Conservation (phyloP, 2,113 vertebrate genomes). For the Lophura nycthemera region DNA sequence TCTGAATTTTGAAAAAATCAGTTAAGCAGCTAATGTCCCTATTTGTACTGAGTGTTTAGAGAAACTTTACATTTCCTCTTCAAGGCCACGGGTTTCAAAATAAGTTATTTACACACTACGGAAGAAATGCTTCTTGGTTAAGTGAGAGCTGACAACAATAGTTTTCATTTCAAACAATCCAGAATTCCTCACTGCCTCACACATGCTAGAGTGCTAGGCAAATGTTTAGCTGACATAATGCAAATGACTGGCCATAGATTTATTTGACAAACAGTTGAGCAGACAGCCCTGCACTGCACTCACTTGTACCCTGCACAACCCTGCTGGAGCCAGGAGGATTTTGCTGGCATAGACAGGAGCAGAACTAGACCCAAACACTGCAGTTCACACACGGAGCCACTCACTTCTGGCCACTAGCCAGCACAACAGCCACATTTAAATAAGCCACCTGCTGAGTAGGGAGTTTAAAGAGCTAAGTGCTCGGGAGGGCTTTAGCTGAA, state of each 20-base stretch:
- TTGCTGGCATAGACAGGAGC: constrained; percentile 21
- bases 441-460: constrained; percentile 54
- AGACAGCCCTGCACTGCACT: constrained; percentile 47
- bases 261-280: constrained; percentile 15
- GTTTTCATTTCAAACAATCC: constrained; percentile 18
- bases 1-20: neutral
- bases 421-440: constrained; percentile 26
- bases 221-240: constrained; percentile 31
- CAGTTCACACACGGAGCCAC: neutral
- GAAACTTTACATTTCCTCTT: constrained; percentile 40
- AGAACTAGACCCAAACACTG: constrained; percentile 42
- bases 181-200: neutral
- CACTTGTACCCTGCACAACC: constrained; percentile 51
- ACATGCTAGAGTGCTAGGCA: neutral
- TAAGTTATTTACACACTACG: neutral
- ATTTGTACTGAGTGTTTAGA: constrained; percentile 24
- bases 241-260: constrained; percentile 15
- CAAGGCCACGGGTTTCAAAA: neutral
- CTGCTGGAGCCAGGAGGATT: constrained; percentile 12
- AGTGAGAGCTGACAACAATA: neutral
- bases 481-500: neutral
- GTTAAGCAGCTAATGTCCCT: constrained; percentile 22
- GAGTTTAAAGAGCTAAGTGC: constrained; percentile 45
- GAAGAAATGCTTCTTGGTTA: neutral
- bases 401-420: constrained; percentile 16